Evolutionary conservation across 2,113 vertebrate genomes (phyloP), one percentile per base, ranked within the genome.

Genomic region (Catagonus wagneri): DNA sequence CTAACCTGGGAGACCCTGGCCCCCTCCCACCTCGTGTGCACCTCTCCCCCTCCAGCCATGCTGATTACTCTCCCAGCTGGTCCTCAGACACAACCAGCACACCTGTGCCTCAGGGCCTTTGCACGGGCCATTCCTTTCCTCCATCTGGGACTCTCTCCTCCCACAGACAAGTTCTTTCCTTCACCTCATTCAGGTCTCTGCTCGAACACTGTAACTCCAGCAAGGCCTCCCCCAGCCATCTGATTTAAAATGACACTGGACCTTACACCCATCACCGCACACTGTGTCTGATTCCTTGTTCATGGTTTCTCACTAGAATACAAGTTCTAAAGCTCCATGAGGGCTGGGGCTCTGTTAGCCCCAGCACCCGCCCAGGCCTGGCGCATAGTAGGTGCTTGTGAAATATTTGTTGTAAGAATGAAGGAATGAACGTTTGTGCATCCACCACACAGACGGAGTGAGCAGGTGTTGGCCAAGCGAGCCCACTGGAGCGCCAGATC

Each of bases 161-260:
- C 63, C 56, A 12, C 3, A 7, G 0, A 10, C 52, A 36, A 3
- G 61, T 10, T 72, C 71, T 52, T 22, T 11, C 65, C 63, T 44
- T 65, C 58, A 4, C 58, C 34, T 22, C 29, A 6, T 15, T 20
- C 63, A 25, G 25, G 61, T 52, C 63, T 69, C 17, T 32, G 7
- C 32, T 60, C 75, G 27, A 39, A 27, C 12, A 23, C 11, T 63
- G 5, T 4, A 13, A 71, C 56, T 44, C 80, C 44, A 50, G 66
- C 2, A 16, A 17, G 7, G 7, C n/a, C 19, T 20, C 27, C 69
- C 29, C 3, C 34, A 52, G 1, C 44, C 16, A 4, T 27, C 65
- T 22, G 25, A 25, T 27, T 22, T 13, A 23, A 29, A 0, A 15
- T 56, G 39, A 56, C 2, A 20, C n/a, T 3, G 0, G 0, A 9